phyloP scores from a whole-genome alignment of 2,113 vertebrate genomes.

The Laterallus jamaicensis region DNA sequence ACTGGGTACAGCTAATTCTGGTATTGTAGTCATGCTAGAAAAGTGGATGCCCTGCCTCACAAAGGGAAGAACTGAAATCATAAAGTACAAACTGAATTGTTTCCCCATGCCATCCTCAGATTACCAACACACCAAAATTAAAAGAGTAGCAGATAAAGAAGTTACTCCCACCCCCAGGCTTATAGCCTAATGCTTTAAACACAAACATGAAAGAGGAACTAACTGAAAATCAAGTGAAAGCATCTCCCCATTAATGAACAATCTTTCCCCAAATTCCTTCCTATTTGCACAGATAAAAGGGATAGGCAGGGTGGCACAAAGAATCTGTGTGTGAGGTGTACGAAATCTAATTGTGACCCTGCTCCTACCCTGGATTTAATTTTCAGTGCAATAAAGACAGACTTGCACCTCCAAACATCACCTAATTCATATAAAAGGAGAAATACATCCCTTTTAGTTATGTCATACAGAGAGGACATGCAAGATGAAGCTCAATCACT shows the following conservation, averaged over 20 bases:
- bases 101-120: neutral
- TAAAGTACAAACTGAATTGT: neutral
- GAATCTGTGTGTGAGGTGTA: neutral
- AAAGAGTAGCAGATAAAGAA: neutral
- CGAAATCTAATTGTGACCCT: neutral
- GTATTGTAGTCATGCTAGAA: neutral
- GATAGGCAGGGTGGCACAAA: neutral
- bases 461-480: neutral
- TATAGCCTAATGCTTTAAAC: conserved; percentile 22
- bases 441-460: neutral
- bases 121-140: neutral
- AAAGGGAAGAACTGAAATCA: neutral
- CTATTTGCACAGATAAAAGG: conserved; percentile 28
- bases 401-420: neutral
- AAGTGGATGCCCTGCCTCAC: neutral
- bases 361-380: neutral
- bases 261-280: neutral
- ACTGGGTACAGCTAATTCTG: neutral
- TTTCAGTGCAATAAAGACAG: neutral
- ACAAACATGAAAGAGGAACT: conserved; percentile 42
- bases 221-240: conserved; percentile 5
- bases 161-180: neutral
- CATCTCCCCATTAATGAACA: neutral
- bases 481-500: neutral
- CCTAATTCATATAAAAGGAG: neutral